Evolutionary conservation across 1,140 invertebrate species (phyloP), one percentile per base, ranked within the genome.

Genomic region (Camponotus vicinus): DNA sequence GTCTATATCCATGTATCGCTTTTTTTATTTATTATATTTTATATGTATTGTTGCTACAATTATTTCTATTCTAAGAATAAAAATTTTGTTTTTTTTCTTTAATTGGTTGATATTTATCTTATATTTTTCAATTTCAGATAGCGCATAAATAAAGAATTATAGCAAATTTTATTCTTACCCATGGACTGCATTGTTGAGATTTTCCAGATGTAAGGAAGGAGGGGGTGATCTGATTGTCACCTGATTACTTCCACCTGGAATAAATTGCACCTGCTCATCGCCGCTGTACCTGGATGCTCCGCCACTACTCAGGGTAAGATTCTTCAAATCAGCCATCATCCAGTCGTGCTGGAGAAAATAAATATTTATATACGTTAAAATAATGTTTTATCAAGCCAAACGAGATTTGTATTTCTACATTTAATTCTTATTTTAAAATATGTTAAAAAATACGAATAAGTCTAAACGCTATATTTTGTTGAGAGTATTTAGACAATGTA

Each of bases 221-320:
- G 93, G 92, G n/a, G 94, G 93, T 45, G 94, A 93, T 88, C 92
- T 94, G 73, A 95, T 95, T 64, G 94, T 95, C 91, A 95, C 94
- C 90, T 95, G 94, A 63, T 95, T 92, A 91, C 92, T 94, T 67
- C 92, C 93, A 66, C 93, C 92, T 40, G 94, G 92, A 84, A 94
- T 93, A 76, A 95, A 95, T 73, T 95, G 94, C 37, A 95, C 94
- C 77, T 95, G 94, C 52, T 95, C 95, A 80, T 95, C 94, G 9
- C 94, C 94, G 86, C 93, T 94, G 88, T 93, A 95, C 70, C 91
- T 93, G 42, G 94, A 91, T 82, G 88, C 87, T 66, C 88, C 89
- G 34, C 90, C 92, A 77, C 88, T 69, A 66, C 88, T 90, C 64
- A 94, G 83, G 59, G 92, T 89, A n/a, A 95, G 91, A 91, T 93